Evolutionary conservation across 2,797 vertebrate species (phyloP), one percentile per base, ranked within the genome.

Genomic region (Enoplosus armatus): DNA sequence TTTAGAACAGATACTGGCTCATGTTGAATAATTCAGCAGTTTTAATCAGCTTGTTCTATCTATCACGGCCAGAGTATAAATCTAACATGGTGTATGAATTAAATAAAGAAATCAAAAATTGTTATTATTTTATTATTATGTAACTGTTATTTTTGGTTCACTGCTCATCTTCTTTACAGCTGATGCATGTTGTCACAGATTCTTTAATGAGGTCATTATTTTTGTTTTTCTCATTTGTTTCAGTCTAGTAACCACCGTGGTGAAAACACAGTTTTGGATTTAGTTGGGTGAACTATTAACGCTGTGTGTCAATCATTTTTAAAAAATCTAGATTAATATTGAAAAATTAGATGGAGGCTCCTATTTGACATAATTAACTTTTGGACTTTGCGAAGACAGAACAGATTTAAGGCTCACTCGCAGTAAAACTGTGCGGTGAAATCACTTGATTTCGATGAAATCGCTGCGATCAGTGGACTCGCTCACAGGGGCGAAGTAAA

Each of bases 11-110:
- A 91, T 82, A 84, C 71, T 20, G 74, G 47, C 87, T 83, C 33
- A 75, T 76, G 81, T 51, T 92, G 87, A 92, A 92, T 92, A 76
- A 92, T 90, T 89, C 91, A 93, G 59, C 77, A 70, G 43, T 77
- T 88, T 77, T 85, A 88, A 92, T 89, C 92, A 90, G 87, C 79
- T 85, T 79, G 67, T 76, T 82, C 62, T 43, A 72, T 87, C 76
- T 47, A 73, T 82, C 83, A 75, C 43, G 18, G 62, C 29, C 15
- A 0, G 79, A 76, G 80, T 84, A 59, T 64, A 24, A 85, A 77
- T 70, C 29, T 2, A 68, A 66, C 59, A 26, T 8, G 16, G 58
- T 45, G 11, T 64, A 22, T 45, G 8, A 61, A 47, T 27, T 37
- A 53, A 55, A 68, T 10, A 35, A 12, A 1, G 18, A 58, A 41